Evolutionary conservation across 2,888 invertebrate species (phyloP).

Genomic region (Crematogaster levior): DNA sequence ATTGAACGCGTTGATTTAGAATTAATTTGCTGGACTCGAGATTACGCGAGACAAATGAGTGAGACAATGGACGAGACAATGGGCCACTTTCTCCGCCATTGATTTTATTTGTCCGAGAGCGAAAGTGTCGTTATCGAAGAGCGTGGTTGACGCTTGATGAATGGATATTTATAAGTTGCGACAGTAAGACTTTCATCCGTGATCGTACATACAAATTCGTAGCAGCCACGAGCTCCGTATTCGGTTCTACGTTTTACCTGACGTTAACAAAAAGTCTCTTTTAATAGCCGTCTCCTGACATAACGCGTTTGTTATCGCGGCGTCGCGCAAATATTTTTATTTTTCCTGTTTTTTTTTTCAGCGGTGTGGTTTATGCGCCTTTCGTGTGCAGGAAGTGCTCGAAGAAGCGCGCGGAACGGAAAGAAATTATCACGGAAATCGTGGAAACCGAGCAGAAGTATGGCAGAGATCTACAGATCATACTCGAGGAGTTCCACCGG

Average conservation of each 20-base stretch:
- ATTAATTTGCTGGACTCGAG: conserved; percentile 1
- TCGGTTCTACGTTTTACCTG: background rate
- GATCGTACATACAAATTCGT: conserved; percentile 21
- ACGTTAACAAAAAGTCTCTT: background rate
- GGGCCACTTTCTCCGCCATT: conserved; percentile 66
- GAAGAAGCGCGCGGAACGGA: conserved; percentile 95
- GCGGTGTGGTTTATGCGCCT: conserved; percentile 91
- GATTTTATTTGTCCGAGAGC: conserved; percentile 65
- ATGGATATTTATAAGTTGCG: conserved; percentile 42
- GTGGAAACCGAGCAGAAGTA: conserved; percentile 98
- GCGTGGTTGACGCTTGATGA: conserved; percentile 35
- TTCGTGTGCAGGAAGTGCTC: conserved; percentile 95
- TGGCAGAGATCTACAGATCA: conserved; percentile 96
- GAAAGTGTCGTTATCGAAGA: conserved; percentile 67
- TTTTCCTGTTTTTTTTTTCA: conserved; percentile 55
- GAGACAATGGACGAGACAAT: conserved; percentile 7
- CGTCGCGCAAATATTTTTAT: background rate
- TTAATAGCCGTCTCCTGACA: background rate
- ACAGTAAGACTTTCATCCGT: conserved; percentile 28
- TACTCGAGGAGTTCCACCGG: conserved; percentile 96
- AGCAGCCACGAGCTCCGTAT: background rate
- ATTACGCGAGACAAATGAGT: conserved; percentile 51
- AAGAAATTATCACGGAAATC: conserved; percentile 97
- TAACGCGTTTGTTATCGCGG: background rate
- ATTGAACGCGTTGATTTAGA: background rate